Conservation (phyloP, 1,140 invertebrate genomes). For the Amyelois transitella region DNA sequence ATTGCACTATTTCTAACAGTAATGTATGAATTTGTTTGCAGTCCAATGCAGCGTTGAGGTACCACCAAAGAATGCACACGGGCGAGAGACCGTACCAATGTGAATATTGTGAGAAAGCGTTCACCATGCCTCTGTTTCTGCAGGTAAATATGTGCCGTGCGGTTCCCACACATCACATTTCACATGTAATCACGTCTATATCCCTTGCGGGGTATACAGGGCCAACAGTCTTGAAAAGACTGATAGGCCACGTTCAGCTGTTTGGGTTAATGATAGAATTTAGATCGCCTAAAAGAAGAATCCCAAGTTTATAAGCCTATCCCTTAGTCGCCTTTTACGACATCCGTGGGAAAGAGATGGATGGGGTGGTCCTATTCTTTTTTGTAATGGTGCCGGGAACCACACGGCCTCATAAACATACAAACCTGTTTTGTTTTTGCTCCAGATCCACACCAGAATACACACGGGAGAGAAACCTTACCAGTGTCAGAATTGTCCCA, state of each 20-base stretch:
- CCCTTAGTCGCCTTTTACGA: too few relatives aligned
- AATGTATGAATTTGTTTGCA: conserved; percentile 17
- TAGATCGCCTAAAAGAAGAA: too few relatives aligned
- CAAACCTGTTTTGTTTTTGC: not conserved
- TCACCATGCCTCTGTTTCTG: conserved; percentile 16
- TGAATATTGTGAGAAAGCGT: conserved; percentile 12
- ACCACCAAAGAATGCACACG: conserved; percentile 20
- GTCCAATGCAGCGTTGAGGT: conserved; percentile 40
- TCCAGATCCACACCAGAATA: conserved; percentile 9
- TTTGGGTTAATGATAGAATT: too few relatives aligned
- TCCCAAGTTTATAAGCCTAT: too few relatives aligned
- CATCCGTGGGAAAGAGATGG: too few relatives aligned
- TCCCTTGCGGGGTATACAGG: too few relatives aligned
- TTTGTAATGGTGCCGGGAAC: not conserved
- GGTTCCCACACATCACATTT: too few relatives aligned
- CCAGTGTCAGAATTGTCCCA: conserved; percentile 1
- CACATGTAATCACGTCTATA: too few relatives aligned
- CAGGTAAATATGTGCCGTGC: conserved; percentile 14
- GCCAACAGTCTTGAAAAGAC: too few relatives aligned
- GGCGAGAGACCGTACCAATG: conserved; percentile 18
- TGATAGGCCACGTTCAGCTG: too few relatives aligned
- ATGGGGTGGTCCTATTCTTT: too few relatives aligned
- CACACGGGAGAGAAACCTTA: conserved; percentile 15
- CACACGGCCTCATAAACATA: not conserved
- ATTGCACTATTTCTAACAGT: not conserved